Percentiles rank a stretch among this genome's conserved stretches.
Evolutionary conservation across 2,888 invertebrate genomes (phyloP).

Genomic region (Eilema caniola): DNA sequence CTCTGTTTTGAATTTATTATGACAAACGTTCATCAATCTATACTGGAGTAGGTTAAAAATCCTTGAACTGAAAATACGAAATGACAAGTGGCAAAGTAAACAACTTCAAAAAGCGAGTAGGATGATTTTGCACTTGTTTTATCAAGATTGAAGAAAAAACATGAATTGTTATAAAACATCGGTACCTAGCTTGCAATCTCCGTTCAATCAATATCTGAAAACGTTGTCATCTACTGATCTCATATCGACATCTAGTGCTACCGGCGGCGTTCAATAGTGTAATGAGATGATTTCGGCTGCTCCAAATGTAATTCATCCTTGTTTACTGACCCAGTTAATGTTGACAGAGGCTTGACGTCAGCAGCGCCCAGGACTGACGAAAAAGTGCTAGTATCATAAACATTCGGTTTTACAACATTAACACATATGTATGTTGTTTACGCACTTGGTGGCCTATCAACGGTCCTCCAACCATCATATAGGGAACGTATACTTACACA

Average conservation of each 20-base stretch:
- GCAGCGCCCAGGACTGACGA: constrained; percentile 67
- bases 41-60: not conserved
- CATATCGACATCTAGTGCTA: constrained; percentile 37
- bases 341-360: constrained; percentile 82
- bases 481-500: constrained; percentile 6
- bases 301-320: constrained; percentile 78
- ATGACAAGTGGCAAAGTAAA: not conserved
- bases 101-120: not conserved
- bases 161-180: too few relatives aligned
- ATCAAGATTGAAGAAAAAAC: too few relatives aligned
- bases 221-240: constrained; percentile 44
- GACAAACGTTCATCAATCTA: not conserved
- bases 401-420: constrained; percentile 64
- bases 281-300: constrained; percentile 68
- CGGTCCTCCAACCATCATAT: constrained; percentile 41
- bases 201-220: constrained; percentile 14
- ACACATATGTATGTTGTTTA: constrained; percentile 64
- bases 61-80: not conserved
- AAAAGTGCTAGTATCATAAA: constrained; percentile 69
- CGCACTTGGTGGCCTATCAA: constrained; percentile 55
- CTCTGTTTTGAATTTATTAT: constrained; percentile 5
- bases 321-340: constrained; percentile 82
- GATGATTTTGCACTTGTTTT: not conserved
- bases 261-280: constrained; percentile 56
- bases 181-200: not conserved